Evolutionary conservation across 1,140 invertebrate genomes (phyloP), one percentile per base, ranked within the genome.

Genomic region (Caligus rogercresseyi): DNA sequence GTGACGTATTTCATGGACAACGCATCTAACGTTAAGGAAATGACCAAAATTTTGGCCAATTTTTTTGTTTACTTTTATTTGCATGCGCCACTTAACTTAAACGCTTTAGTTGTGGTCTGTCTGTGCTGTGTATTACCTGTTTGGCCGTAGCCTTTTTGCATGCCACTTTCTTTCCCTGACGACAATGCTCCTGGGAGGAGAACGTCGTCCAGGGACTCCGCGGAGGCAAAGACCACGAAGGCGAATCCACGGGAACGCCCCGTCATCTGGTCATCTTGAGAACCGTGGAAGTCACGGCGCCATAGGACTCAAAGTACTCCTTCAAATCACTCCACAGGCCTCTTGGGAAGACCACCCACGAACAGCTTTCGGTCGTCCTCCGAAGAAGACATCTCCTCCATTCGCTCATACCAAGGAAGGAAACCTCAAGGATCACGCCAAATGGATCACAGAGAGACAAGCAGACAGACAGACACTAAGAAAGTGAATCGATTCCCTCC

Each of bases 321-420:
- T 52, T 63, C 11, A 63, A 21, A 24, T 63, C 61, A 19, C 25
- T 23, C 54, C 51, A n/a, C 21, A 57, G 55, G 52, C 52, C 23
- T 63, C 61, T 21, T 63, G 61, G 61, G 18, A 1, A 63, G 25
- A 16, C 61, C 61, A 2, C 61, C 61, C 1, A 24, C 52, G 16
- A 63, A 63, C 51, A 63, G 52, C 24, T 63, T 63, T 21, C 61
- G 61, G 20, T 63, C 61, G 15, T 63, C 61, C 43, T 63, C 61
- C 31, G 31, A 43, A 43, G 31, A 43, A 43, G 31, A n/a, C n/a
- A n/a, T n/a, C n/a, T n/a, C n/a, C n/a, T n/a, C n/a, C n/a, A n/a
- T n/a, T n/a, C n/a, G n/a, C n/a, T n/a, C n/a, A n/a, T n/a, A n/a
- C n/a, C n/a, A n/a, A n/a, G n/a, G n/a, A n/a, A n/a, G n/a, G n/a